Base-by-base conservation (phyloP, 2,113 vertebrate genomes). In the Prochilodus magdalenae region DNA sequence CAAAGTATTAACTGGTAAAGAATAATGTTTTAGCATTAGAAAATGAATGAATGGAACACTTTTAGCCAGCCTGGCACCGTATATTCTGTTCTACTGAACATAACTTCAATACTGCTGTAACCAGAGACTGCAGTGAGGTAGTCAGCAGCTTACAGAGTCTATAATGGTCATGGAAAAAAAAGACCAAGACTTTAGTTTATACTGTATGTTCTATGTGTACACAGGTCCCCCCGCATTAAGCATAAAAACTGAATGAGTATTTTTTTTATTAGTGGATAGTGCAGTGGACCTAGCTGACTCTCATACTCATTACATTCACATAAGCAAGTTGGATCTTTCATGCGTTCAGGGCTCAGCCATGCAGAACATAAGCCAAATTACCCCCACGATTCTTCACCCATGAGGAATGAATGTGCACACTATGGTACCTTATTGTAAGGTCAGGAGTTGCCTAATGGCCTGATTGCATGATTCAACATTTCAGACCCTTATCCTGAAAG, bases 401-500 rank as follows among this genome's bases (percentile, higher is more conserved):
- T 22, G 72, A 73, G 22, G 71, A 53, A 47, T 36, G 49, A 73
- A 55, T 55, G 18, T 59, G 53, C 49, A 51, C 49, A 51, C 14
- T 51, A 16, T 51, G 49, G 57, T 62, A 18, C n/a, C 36, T 26
- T 18, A 20, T 18, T 49, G 60, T 63, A 65, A 29, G 33, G 24
- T 78, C 59, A 27, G 22, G 15, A 67, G 59, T 71, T 73, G 76
- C 55, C 14, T 0, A 0, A 66, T 33, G 82, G 73, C 81, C 44
- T 86, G 59, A 53, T 40, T 51, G 16, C 85, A 88, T 5, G 40
- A 44, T 8, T 44, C 8, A 44, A 44, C 40, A 44, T 44, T 44
- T 44, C 40, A 44, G 76, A 79, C 84, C 86, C 62, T 87, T 0
- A 88, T 88, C 75, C 36, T 77, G 27, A 20, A 44, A 49, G 44